Evolutionary conservation across 2,113 vertebrate species (phyloP), one percentile per base, ranked within the genome.

Genomic region (Melanocharis versteri): DNA sequence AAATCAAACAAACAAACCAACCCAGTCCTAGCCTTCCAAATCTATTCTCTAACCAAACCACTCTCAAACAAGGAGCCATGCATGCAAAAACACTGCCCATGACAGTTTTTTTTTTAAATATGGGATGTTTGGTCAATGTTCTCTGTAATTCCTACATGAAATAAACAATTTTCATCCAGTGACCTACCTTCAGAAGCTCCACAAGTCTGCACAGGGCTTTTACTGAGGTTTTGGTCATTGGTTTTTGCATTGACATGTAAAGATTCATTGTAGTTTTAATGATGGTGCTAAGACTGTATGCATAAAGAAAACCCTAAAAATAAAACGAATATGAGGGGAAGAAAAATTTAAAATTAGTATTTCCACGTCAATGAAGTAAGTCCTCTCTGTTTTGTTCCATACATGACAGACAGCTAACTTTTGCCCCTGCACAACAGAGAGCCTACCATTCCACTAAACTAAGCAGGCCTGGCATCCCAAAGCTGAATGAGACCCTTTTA

Each of bases 181-280:
- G 28, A 96, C 97, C 40, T 93, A 99, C 99, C 98, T 99, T 99
- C 60, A 99, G 98, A 94, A 99, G 97, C 84, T 99, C 99, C 65
- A 99, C 98, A 73, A 99, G 98, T 80, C 99, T 98, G 95, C 99
- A 99, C 5, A 99, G 97, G 47, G 99, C 99, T 98, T 99, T 99
- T 80, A 99, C 99, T 1, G 99, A 99, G 4, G 99, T 99, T 98
- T 99, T 99, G 87, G 99, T 99, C 99, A 99, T 99, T 88, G 99
- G 99, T 90, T 99, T 98, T 97, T 99, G 99, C 99, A 99, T 98
- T 40, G 99, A 99, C 99, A 99, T 99, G 94, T 99, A 98, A 96
- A 99, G 98, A 96, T 99, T 99, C 99, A 99, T 99, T 62, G 99
- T 99, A 44, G 99, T 99, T 98, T 99, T 99, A 95, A 99, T 98